phyloP scores from a whole-genome alignment of 2,797 vertebrate genomes.

The Ctenochaetus hawaiiensis region DNA sequence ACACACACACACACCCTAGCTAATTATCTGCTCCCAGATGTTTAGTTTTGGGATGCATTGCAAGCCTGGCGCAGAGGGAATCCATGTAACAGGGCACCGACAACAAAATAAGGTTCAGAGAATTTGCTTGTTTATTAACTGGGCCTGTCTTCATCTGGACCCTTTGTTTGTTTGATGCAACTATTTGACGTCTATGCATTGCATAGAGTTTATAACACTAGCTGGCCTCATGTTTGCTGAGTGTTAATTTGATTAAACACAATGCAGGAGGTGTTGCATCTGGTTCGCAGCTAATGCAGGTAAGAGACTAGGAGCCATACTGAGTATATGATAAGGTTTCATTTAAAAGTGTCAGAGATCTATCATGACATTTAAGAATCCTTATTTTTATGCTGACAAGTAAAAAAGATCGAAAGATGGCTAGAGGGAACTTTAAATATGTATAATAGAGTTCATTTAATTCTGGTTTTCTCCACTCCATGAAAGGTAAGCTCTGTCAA shows the following conservation, averaged over 20 bases:
- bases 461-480: background rate
- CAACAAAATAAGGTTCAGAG: conserved; percentile 33
- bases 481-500: no score
- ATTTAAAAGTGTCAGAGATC: no score
- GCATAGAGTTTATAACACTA: background rate
- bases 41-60: conserved; percentile 53
- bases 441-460: background rate
- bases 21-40: conserved; percentile 74
- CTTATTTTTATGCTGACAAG: no score
- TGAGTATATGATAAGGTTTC: no score
- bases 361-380: no score
- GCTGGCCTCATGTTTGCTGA: background rate
- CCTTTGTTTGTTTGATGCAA: background rate
- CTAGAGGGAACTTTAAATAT: no score
- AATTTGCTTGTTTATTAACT: conserved; percentile 35
- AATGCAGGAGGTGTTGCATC: background rate
- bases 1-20: conserved; percentile 24
- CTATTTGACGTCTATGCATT: background rate
- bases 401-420: no score
- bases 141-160: background rate
- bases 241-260: background rate
- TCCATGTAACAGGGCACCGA: conserved; percentile 26
- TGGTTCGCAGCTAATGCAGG: background rate
- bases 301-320: no score
- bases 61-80: conserved; percentile 30